Percentiles rank a stretch among this genome's conserved stretches.
Evolutionary conservation across 2,113 vertebrate species (phyloP).

Genomic region (Collichthys lucidus): DNA sequence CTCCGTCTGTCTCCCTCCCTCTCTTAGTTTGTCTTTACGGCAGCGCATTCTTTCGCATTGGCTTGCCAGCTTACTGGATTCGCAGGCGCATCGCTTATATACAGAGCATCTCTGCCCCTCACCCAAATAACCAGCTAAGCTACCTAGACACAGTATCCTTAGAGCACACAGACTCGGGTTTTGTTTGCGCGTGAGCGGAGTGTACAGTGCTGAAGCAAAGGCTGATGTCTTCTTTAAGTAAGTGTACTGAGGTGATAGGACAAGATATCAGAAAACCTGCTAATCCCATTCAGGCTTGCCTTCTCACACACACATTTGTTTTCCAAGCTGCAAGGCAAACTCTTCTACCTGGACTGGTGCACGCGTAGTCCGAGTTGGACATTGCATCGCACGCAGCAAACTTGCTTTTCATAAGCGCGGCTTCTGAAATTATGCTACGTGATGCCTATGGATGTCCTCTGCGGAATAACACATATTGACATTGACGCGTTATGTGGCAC

Average conservation of each 20-base stretch:
- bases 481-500: constrained; percentile 33
- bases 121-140: constrained; percentile 73
- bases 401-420: constrained; percentile 42
- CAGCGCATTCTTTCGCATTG: constrained; percentile 52
- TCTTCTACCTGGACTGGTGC: constrained; percentile 39
- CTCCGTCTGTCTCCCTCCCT: constrained; percentile 25
- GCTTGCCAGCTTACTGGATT: constrained; percentile 63
- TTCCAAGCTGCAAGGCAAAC: constrained; percentile 74
- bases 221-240: constrained; percentile 71
- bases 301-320: constrained; percentile 64
- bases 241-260: constrained; percentile 71
- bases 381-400: constrained; percentile 6
- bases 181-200: constrained; percentile 56
- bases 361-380: constrained; percentile 25
- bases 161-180: constrained; percentile 70
- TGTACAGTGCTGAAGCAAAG: constrained; percentile 44
- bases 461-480: constrained; percentile 15
- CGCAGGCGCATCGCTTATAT: constrained; percentile 22
- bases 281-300: constrained; percentile 76
- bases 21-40: constrained; percentile 51
- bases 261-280: constrained; percentile 55
- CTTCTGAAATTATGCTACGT: constrained; percentile 1
- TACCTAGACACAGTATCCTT: constrained; percentile 68
- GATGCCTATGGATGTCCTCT: constrained; percentile 38
- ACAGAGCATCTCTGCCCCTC: constrained; percentile 35